Base-by-base conservation (phyloP, 2,888 invertebrate genomes). In the Amblyjoppa fuscipennis region DNA sequence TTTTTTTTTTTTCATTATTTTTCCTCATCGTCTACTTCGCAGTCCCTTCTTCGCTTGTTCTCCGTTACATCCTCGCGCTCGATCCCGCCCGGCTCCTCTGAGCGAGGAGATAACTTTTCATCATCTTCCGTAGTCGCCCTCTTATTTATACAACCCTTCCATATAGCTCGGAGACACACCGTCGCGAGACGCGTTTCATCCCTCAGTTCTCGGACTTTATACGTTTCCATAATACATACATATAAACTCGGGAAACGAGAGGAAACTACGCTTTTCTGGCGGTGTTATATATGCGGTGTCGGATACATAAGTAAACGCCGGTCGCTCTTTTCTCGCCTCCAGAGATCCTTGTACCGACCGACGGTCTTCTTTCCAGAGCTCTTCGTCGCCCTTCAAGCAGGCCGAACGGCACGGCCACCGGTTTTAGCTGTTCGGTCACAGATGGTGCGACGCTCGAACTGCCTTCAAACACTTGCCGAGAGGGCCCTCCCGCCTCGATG, bases 371-470 rank as follows among this genome's bases (percentile, higher is more conserved):
- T 68, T 76, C 61, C 83, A 77, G 85, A 64, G 53, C 25, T 83
- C 85, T 86, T 83, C 80, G 56, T 83, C 73, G 81, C 84, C 86
- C 53, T 66, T 81, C 56, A 69, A 83, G 83, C 85, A 59, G 25
- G 56, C 85, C 87, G 88, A 88, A 87, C 74, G 53, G 70, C 69
- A 78, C 13, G 74, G 41, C 66, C 68, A 73, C 76, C 68, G 83
- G 89, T 87, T 92, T 92, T 85, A 69, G 76, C 56, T 71, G 38
- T 78, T 77, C 79, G 88, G 79, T 88, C 88, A 88, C 61, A 91
- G 93, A 91, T 93, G 93, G 92, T 90, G 90, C 89, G 82, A 73
- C 84, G 77, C 81, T 91, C 90, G 91, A 84, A 49, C 79, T 59
- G 56, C 49, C 66, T 45, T 13, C 75, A 45, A 84, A n/a, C 71